Evolutionary conservation across 1,140 invertebrate genomes (phyloP).

Genomic region (Archivesica marissinica): DNA sequence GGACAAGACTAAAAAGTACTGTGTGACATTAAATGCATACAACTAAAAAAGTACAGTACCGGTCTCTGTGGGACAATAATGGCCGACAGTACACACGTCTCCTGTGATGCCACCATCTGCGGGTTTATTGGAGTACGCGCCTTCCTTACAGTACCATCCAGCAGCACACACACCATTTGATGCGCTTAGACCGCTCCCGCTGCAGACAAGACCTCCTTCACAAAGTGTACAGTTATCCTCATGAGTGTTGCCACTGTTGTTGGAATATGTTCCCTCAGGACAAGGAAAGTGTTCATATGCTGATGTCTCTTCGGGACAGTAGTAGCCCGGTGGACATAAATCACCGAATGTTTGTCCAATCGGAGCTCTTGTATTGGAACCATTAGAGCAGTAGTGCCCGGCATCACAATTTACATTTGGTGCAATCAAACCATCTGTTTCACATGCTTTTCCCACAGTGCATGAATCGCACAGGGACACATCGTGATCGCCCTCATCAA

Average conservation of each 20-base stretch:
- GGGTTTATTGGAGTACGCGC: conserved; percentile 76
- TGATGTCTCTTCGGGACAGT: conserved; percentile 78
- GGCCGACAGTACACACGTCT: conserved; percentile 73
- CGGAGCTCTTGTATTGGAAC: conserved; percentile 74
- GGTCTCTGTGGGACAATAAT: conserved; percentile 80
- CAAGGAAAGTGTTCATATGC: conserved; percentile 75
- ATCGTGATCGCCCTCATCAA: conserved; percentile 72
- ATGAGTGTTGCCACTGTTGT: conserved; percentile 68
- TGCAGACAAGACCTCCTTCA: conserved; percentile 78
- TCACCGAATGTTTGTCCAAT: conserved; percentile 72
- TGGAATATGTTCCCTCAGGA: conserved; percentile 80
- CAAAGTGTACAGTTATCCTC: conserved; percentile 76
- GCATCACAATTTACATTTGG: conserved; percentile 70
- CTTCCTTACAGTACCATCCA: conserved; percentile 78
- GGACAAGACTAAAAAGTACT: background rate
- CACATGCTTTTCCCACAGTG: conserved; percentile 79
- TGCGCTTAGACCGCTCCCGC: conserved; percentile 72
- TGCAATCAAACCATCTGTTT: conserved; percentile 69
- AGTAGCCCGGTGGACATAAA: conserved; percentile 80
- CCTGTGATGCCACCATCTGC: conserved; percentile 79
- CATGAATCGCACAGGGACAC: conserved; percentile 73
- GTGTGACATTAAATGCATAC: background rate
- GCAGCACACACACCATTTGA: conserved; percentile 78
- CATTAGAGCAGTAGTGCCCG: conserved; percentile 77
- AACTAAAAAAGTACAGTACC: too few relatives aligned